Evolutionary conservation across 2,113 vertebrate genomes (phyloP).

Genomic region (Takifugu flavidus): DNA sequence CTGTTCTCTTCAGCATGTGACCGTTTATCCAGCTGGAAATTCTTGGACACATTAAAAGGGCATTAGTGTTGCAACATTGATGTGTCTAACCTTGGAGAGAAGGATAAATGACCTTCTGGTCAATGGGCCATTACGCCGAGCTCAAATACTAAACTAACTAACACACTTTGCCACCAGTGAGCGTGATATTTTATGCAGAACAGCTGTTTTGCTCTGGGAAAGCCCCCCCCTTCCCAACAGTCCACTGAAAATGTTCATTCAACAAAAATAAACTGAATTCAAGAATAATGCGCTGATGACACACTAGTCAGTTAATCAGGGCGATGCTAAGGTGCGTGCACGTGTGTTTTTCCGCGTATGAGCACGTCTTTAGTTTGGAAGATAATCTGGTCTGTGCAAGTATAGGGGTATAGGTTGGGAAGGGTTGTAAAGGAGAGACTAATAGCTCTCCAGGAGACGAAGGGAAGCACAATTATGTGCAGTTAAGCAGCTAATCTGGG

Average conservation of each 20-base stretch:
- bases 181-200: conserved; percentile 21
- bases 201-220: conserved; percentile 24
- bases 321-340: conserved; percentile 1
- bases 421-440: conserved; percentile 82
- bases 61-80: conserved; percentile 60
- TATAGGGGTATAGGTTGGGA: not conserved
- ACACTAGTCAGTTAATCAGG: too few relatives aligned
- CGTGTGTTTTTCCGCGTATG: not conserved
- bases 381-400: conserved; percentile 37
- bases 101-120: conserved; percentile 63
- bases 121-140: conserved; percentile 59
- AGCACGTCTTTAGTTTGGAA: conserved; percentile 33
- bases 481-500: conserved; percentile 92
- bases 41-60: conserved; percentile 68
- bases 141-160: conserved; percentile 58
- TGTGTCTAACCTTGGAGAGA: conserved; percentile 59
- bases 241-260: not conserved
- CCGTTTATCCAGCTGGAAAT: conserved; percentile 69
- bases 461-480: conserved; percentile 91
- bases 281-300: too few relatives aligned
- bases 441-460: conserved; percentile 88
- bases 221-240: not conserved
- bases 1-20: conserved; percentile 58
- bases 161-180: conserved; percentile 40
- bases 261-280: too few relatives aligned